A percentile compares a stretch with the other conserved stretches of the same genome.
Conservation (phyloP, 2,113 vertebrate genomes). For the Phyllostomus hastatus region DNA sequence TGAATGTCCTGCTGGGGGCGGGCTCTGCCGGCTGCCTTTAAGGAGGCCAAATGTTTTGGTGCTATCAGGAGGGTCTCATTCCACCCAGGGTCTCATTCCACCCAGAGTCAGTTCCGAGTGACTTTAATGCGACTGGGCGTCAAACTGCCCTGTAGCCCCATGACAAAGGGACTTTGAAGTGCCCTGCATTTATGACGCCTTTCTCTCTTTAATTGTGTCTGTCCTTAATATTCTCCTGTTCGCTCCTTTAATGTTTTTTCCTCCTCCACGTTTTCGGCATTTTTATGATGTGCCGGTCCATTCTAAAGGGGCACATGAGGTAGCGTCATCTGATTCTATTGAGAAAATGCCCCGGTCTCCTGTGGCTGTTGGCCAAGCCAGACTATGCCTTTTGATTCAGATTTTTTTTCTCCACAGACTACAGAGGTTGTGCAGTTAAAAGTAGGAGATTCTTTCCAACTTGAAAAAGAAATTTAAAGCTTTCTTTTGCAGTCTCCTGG, state of each 20-base stretch:
- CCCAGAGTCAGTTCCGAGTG: conserved; percentile 35
- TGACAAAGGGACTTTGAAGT: conserved; percentile 58
- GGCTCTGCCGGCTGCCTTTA: not conserved
- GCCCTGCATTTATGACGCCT: conserved; percentile 63
- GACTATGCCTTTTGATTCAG: conserved; percentile 52
- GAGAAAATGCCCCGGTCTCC: conserved; percentile 52
- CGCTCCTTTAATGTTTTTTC: conserved; percentile 48
- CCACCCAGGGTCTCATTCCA: conserved; percentile 35
- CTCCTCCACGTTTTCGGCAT: conserved; percentile 36
- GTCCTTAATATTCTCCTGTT: conserved; percentile 67
- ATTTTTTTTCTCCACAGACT: not conserved
- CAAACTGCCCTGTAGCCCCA: not conserved
- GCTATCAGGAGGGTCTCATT: conserved; percentile 51
- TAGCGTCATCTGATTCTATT: conserved; percentile 52
- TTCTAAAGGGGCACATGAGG: conserved; percentile 61
- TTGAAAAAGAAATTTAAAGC: not conserved
- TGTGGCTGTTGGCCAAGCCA: conserved; percentile 63
- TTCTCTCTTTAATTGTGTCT: conserved; percentile 69
- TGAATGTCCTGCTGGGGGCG: not conserved
- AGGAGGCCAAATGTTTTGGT: conserved; percentile 50
- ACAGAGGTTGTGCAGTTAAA: not conserved
- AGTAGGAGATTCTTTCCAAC: conserved; percentile 31
- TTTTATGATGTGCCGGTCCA: conserved; percentile 68
- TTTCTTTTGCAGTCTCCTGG: not conserved
- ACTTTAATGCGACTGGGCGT: conserved; percentile 47